A percentile compares a stretch with the other conserved stretches of the same genome.
Conservation (phyloP, 2,888 invertebrate genomes). For the Tinea trinotella region DNA sequence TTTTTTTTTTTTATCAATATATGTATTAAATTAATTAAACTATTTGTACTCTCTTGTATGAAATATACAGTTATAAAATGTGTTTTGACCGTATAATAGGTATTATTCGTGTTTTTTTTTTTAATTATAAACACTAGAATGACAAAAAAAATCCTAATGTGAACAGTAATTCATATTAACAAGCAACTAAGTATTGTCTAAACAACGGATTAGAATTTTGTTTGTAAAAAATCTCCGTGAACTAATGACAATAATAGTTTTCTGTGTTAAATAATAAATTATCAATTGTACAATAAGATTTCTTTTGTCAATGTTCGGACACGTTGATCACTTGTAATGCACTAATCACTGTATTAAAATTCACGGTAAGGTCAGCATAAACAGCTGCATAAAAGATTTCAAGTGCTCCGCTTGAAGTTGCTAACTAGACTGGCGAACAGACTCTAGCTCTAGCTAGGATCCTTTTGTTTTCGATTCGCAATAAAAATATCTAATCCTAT, state of each 20-base stretch:
- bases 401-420: background rate
- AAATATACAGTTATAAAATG: no score
- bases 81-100: no score
- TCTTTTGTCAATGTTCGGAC: conserved; percentile 37
- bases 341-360: conserved; percentile 29
- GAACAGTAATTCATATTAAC: conserved; percentile 2
- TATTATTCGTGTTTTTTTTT: no score
- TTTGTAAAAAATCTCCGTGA: background rate
- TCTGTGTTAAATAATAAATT: conserved; percentile 44
- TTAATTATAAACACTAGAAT: no score
- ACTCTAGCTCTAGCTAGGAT: no score
- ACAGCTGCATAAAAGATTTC: background rate
- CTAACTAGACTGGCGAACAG: background rate
- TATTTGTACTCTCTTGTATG: no score
- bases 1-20: no score
- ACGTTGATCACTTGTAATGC: conserved; percentile 32
- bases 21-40: no score
- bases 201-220: background rate
- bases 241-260: conserved; percentile 48
- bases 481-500: no score
- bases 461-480: no score
- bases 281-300: conserved; percentile 34
- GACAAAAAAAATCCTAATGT: no score
- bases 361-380: conserved; percentile 30
- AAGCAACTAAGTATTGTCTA: background rate